Conservation (phyloP, 2,797 vertebrate genomes). For the Eurystomus glaucurus region DNA sequence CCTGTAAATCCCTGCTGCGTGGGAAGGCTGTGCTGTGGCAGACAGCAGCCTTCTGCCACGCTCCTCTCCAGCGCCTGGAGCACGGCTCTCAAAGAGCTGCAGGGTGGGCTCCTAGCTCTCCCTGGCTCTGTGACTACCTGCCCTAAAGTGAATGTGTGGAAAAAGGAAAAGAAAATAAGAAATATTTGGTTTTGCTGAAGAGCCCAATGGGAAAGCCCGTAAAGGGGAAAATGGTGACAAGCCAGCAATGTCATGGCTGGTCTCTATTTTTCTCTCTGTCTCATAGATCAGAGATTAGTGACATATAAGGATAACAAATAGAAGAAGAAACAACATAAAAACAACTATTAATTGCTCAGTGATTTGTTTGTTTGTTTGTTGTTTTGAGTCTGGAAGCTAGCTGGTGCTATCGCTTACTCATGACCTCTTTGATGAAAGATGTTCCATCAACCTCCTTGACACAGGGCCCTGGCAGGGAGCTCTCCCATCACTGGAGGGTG, state of each 20-base stretch:
- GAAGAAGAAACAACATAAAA: background rate
- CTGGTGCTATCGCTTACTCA: background rate
- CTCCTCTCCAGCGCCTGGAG: background rate
- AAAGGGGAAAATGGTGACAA: background rate
- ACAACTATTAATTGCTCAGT: background rate
- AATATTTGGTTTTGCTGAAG: background rate
- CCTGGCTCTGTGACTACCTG: background rate
- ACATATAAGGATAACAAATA: rapidly evolving
- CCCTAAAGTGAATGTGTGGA: rapidly evolving
- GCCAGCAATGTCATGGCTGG: background rate
- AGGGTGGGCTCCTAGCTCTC: background rate
- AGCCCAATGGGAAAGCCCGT: background rate
- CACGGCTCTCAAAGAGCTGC: rapidly evolving
- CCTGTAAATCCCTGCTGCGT: background rate
- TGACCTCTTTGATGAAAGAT: background rate
- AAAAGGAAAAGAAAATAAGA: background rate
- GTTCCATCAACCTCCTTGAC: background rate
- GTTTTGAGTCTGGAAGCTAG: background rate
- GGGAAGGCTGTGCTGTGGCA: background rate
- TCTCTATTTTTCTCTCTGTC: background rate
- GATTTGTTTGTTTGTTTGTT: background rate
- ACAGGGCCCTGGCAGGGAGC: too few species aligned
- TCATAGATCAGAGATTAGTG: too few species aligned
- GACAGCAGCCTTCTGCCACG: rapidly evolving
- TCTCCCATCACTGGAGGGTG: background rate